Evolutionary conservation across 92 coral and sea anemone species (phyloP).

Genomic region (Nematostella vectensis): DNA sequence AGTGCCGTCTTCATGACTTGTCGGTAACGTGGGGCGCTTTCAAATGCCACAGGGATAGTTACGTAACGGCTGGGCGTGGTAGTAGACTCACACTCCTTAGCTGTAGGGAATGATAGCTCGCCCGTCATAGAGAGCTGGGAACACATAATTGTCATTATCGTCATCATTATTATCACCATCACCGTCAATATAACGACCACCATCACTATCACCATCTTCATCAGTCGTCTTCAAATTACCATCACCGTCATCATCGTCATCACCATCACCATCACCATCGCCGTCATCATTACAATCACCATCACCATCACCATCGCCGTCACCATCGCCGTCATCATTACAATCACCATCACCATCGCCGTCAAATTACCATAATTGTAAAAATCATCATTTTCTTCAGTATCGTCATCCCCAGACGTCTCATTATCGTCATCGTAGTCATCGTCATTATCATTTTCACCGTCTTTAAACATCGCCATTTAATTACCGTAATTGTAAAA

Average conservation of each 20-base stretch:
- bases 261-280: slow-evolving; percentile 1
- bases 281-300: slow-evolving; percentile 3
- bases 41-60: slow-evolving; percentile 58
- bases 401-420: too few species aligned
- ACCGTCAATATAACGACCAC: too few species aligned
- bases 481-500: too few species aligned
- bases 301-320: background rate
- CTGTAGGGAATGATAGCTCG: slow-evolving; percentile 73
- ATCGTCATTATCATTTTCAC: too few species aligned
- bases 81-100: slow-evolving; percentile 53
- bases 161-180: too few species aligned
- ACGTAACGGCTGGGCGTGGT: slow-evolving; percentile 80
- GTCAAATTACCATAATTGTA: too few species aligned
- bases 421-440: too few species aligned
- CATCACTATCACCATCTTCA: too few species aligned
- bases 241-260: background rate
- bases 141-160: too few species aligned
- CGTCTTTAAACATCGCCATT: too few species aligned
- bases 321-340: slow-evolving; percentile 4
- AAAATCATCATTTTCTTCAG: too few species aligned
- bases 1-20: slow-evolving; percentile 75
- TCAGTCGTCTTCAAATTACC: slow-evolving; percentile 1
- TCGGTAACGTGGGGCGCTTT: slow-evolving; percentile 53
- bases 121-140: slow-evolving; percentile 42
- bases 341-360: background rate